Percentiles rank a stretch among this genome's conserved stretches.
Evolutionary conservation across 2,797 vertebrate genomes (phyloP).

Genomic region (Pterois miles): DNA sequence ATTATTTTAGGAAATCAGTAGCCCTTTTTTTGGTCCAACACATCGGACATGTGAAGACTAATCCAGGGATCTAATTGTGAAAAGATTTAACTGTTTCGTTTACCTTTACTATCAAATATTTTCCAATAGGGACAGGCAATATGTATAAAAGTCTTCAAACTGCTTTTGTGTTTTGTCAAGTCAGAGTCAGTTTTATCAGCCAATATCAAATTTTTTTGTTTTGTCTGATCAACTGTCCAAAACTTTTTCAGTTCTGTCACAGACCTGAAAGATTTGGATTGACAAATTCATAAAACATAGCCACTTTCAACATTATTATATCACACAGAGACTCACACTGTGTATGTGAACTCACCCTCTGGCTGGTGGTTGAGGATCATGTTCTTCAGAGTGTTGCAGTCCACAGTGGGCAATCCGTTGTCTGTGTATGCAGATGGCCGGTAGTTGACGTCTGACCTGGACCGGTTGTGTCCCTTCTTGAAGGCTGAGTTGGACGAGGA

Average conservation of each 20-base stretch:
- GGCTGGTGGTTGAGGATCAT: conserved; percentile 80
- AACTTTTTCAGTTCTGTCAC: background rate
- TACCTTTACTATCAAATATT: background rate
- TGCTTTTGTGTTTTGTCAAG: background rate
- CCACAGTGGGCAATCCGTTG: conserved; percentile 78
- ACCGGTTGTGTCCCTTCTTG: conserved; percentile 92
- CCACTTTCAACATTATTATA: background rate
- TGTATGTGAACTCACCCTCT: conserved; percentile 70
- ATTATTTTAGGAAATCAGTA: background rate
- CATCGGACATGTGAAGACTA: background rate
- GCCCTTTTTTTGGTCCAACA: background rate
- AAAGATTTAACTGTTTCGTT: background rate
- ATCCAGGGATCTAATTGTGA: background rate
- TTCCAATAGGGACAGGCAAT: background rate
- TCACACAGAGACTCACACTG: background rate
- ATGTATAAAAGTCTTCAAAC: background rate
- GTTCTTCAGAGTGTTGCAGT: conserved; percentile 82
- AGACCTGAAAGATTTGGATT: background rate
- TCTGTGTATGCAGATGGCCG: conserved; percentile 76
- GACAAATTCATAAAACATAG: background rate
- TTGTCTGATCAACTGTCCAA: background rate
- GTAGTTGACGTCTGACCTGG: conserved; percentile 90
- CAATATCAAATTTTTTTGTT: background rate
- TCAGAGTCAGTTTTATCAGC: background rate
- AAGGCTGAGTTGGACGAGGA: conserved; percentile 78